These are phyloP conservation scores for Papilio polytes DNA, from an alignment of 1,140 invertebrate genomes.

Conservation along the genomic window DNA sequence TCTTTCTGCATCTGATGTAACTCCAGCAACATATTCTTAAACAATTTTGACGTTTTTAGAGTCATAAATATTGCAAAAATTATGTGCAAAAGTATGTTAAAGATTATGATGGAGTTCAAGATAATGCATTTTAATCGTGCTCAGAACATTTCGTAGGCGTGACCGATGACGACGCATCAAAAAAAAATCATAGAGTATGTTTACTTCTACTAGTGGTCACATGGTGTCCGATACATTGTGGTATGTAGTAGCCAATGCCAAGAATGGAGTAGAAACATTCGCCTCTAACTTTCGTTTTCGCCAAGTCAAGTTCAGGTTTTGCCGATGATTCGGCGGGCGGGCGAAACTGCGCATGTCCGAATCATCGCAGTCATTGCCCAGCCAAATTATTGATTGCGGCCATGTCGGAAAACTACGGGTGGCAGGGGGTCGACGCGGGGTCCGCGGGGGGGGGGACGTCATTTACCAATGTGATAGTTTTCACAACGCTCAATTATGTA, in stretches of 20 bases:
- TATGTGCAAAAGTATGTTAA: not conserved
- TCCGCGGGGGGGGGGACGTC: conserved; percentile 59
- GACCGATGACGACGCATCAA: conserved; percentile 6
- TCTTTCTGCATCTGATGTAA: conserved; percentile 26
- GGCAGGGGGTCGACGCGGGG: conserved; percentile 44
- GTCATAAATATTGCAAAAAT: not conserved
- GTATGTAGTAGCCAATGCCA: conserved; percentile 68
- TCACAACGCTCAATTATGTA: conserved; percentile 82
- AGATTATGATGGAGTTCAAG: not conserved
- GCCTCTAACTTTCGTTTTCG: conserved; percentile 82
- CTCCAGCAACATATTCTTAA: not conserved
- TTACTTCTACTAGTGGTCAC: conserved; percentile 32
- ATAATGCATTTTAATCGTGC: not conserved
- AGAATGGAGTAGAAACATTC: conserved; percentile 81
- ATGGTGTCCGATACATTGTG: conserved; percentile 57
- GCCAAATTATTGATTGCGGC: conserved; percentile 82
- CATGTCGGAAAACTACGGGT: conserved; percentile 77
- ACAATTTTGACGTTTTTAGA: not conserved
- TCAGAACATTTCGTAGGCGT: not conserved
- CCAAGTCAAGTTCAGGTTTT: conserved; percentile 83
- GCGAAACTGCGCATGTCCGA: conserved; percentile 71
- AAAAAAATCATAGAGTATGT: conserved; percentile 22
- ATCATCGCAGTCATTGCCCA: conserved; percentile 83
- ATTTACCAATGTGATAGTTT: conserved; percentile 82
- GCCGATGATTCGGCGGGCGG: conserved; percentile 71